Evolutionary conservation across 2,797 vertebrate genomes (phyloP).

Genomic region (Pangasius krempfi): DNA sequence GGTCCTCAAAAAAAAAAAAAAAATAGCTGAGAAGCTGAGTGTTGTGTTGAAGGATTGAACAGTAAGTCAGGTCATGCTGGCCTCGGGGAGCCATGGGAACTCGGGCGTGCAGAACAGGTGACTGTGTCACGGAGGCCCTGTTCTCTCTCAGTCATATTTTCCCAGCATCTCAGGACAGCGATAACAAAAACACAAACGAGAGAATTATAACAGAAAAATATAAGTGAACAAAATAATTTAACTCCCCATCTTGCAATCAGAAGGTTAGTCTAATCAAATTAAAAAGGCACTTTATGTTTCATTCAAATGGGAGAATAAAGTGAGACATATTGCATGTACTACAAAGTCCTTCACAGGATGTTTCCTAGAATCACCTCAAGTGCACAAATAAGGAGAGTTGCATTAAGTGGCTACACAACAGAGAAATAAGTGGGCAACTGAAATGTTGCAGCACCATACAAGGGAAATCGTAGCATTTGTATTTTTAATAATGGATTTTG

Average conservation of each 20-base stretch:
- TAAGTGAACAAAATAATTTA: background rate
- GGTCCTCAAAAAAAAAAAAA: background rate
- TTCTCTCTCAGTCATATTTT: slow-evolving; percentile 59
- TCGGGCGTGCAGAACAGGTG: slow-evolving; percentile 77
- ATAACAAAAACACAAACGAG: slow-evolving; percentile 16
- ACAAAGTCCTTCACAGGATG: background rate
- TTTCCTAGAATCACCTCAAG: background rate
- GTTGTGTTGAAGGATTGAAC: slow-evolving; percentile 16
- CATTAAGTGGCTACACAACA: background rate
- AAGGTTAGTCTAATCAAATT: background rate
- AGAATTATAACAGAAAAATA: background rate
- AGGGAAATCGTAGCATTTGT: background rate
- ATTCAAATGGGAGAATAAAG: background rate
- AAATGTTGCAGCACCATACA: background rate
- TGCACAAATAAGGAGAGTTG: background rate
- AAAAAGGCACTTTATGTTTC: background rate
- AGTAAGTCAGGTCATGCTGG: slow-evolving; percentile 55
- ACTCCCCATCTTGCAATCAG: background rate
- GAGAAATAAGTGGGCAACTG: background rate
- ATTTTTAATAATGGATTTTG: background rate
- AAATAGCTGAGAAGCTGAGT: background rate
- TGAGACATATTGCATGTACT: background rate
- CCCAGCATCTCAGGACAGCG: slow-evolving; percentile 39
- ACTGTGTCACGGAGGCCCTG: slow-evolving; percentile 69
- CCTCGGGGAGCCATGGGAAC: slow-evolving; percentile 78